Base-by-base conservation (phyloP, 64 coral and sea anemone species). In the Pocillopora damicornis region DNA sequence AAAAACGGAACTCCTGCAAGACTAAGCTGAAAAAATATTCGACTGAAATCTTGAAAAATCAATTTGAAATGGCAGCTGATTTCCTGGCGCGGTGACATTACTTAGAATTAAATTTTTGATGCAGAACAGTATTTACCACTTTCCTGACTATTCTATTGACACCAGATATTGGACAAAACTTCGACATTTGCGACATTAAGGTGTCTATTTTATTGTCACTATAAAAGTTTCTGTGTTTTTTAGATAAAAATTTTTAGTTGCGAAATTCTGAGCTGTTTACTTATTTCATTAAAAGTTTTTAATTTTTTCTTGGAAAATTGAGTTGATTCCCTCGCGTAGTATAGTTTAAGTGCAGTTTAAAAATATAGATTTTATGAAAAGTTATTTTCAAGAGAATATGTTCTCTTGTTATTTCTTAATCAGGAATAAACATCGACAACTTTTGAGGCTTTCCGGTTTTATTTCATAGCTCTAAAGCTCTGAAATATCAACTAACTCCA, bases 201-300 rank as follows among this genome's bases (percentile, higher is more conserved):
- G 20, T 20, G 75, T 77, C 75, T 57, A 10, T 57, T 77, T 42
- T 8, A 63, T 14, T 82, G 79, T 64, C 79, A 82, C 42, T 51
- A 4, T 7, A 65, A 65, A 82, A 82, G 64, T 37, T 5, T 82
- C 34, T 63, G 42, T 63, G 56, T 9, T 71, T 30, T 1, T 8
- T 71, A n/a, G 75, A 57, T 57, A 77, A 56, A 18, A 56, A 15
- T 45, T 58, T 77, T 14, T 71, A 67, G 34, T 83, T 80, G 78
- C 58, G 78, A 80, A 80, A 80, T 80, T 15, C n/a, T 37, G 61
- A 20, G 57, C 26, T 69, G 69, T 73, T 37, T 57, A 38, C 22
- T 38, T 83, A 42, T 66, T 62, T 67, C 35, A 83, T 69, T 83
- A 45, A 56, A 68, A 68, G 37, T 20, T 83, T 15, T 66, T 51